phyloP scores from a whole-genome alignment of 2,888 invertebrate genomes.

The Dexiosoma caninum region DNA sequence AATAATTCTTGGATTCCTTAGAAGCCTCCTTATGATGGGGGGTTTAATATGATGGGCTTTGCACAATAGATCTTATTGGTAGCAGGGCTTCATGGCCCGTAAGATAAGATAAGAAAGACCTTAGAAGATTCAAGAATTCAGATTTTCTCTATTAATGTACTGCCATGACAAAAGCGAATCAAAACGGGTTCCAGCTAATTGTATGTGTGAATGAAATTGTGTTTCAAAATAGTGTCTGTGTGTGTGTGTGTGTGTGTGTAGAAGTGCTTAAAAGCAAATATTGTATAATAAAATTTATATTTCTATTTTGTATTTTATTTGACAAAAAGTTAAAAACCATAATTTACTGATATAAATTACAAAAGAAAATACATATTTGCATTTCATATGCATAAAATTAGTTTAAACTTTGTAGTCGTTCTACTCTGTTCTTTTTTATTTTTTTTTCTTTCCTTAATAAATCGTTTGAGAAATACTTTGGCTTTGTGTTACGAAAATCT shows the following conservation, averaged over 20 bases:
- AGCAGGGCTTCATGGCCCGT: too few relatives aligned
- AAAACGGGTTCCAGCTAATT: not conserved
- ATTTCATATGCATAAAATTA: constrained; percentile 62
- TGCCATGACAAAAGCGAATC: too few relatives aligned
- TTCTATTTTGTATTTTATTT: constrained; percentile 38
- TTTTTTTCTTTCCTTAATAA: not conserved
- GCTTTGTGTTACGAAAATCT: not conserved
- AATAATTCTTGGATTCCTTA: too few relatives aligned
- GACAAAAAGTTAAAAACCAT: constrained; percentile 50
- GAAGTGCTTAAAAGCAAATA: constrained; percentile 29
- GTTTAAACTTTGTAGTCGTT: constrained; percentile 23
- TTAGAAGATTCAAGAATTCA: too few relatives aligned
- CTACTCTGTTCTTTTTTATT: too few relatives aligned
- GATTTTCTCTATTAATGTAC: too few relatives aligned
- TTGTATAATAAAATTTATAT: constrained; percentile 31
- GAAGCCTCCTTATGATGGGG: too few relatives aligned
- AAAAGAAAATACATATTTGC: constrained; percentile 50
- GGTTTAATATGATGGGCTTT: too few relatives aligned
- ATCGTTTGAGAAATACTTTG: not conserved
- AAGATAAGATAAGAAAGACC: too few relatives aligned
- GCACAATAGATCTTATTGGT: too few relatives aligned
- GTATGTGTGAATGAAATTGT: not conserved
- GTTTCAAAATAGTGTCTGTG: too few relatives aligned
- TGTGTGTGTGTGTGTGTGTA: not conserved
- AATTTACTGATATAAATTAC: constrained; percentile 62